phyloP scores from a whole-genome alignment of 2,797 vertebrate species.

The Apodemus agrarius region DNA sequence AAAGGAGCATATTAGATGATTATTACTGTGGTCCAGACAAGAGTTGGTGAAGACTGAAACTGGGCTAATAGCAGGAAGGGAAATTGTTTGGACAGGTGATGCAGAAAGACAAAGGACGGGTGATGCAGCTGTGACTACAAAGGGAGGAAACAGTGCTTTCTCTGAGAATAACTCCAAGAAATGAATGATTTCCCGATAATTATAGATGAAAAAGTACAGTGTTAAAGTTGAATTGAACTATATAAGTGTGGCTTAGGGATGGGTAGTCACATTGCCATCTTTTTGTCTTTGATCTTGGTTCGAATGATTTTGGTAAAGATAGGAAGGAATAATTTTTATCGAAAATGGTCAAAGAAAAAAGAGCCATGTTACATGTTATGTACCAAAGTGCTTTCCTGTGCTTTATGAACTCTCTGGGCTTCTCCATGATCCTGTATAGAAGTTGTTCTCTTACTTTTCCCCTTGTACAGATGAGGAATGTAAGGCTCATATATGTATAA shows the following conservation, averaged over 20 bases:
- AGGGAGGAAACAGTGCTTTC: constrained; percentile 1
- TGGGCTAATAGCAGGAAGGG: constrained; percentile 2
- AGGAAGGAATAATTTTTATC: constrained; percentile 40
- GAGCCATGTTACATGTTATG: background rate
- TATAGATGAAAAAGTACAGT: constrained; percentile 21
- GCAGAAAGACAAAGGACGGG: constrained; percentile 48
- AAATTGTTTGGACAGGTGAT: constrained; percentile 59
- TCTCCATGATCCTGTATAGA: background rate
- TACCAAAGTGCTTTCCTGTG: background rate
- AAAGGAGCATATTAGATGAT: constrained; percentile 52
- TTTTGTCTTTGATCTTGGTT: constrained; percentile 35
- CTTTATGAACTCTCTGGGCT: background rate
- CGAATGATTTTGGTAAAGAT: constrained; percentile 54
- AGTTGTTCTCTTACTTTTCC: background rate
- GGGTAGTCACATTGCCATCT: background rate
- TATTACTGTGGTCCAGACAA: constrained; percentile 36
- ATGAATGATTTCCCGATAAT: background rate
- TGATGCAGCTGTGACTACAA: constrained; percentile 34
- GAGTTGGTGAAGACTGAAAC: background rate
- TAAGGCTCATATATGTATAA: background rate
- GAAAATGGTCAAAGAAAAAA: constrained; percentile 59
- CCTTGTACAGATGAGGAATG: constrained; percentile 37
- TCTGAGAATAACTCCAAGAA: background rate
- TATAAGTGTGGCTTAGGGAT: background rate
- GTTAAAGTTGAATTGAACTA: constrained; percentile 18